A percentile compares a stretch with the other conserved stretches of the same genome.
These are phyloP conservation scores for Metopolophium dirhodum DNA, from an alignment of 1,140 invertebrate species.

Conservation along the genomic window DNA sequence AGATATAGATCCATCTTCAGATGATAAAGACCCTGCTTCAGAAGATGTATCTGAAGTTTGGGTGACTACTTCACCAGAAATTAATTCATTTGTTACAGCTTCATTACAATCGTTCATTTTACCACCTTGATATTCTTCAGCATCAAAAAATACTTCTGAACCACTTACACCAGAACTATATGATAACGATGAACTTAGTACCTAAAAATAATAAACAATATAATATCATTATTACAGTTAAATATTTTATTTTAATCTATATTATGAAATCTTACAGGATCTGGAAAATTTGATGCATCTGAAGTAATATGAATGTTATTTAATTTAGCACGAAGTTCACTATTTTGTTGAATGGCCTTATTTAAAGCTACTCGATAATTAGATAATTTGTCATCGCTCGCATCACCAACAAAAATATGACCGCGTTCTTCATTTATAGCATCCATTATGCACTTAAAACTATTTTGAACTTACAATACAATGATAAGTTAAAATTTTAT, in stretches of 20 bases:
- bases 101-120: constrained; percentile 52
- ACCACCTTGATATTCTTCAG: constrained; percentile 68
- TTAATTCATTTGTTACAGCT: constrained; percentile 43
- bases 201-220: constrained; percentile 46
- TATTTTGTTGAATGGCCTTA: constrained; percentile 76
- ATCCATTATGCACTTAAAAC: constrained; percentile 66
- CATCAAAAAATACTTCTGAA: constrained; percentile 82
- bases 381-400: constrained; percentile 34
- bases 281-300: constrained; percentile 68
- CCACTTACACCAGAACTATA: constrained; percentile 79
- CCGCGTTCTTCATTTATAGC: constrained; percentile 71
- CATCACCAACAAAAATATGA: constrained; percentile 63
- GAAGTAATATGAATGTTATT: constrained; percentile 72
- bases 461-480: constrained; percentile 66
- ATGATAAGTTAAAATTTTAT: neutral
- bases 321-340: constrained; percentile 72
- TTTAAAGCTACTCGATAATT: constrained; percentile 46
- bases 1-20: constrained; percentile 67
- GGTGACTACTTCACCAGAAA: constrained; percentile 59
- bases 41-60: constrained; percentile 70
- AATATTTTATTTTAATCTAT: neutral
- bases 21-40: constrained; percentile 70
- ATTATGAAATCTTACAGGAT: constrained; percentile 63
- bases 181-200: constrained; percentile 71
- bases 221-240: neutral